phyloP scores from a whole-genome alignment of 2,888 invertebrate species.

The Aphidoletes aphidimyza region DNA sequence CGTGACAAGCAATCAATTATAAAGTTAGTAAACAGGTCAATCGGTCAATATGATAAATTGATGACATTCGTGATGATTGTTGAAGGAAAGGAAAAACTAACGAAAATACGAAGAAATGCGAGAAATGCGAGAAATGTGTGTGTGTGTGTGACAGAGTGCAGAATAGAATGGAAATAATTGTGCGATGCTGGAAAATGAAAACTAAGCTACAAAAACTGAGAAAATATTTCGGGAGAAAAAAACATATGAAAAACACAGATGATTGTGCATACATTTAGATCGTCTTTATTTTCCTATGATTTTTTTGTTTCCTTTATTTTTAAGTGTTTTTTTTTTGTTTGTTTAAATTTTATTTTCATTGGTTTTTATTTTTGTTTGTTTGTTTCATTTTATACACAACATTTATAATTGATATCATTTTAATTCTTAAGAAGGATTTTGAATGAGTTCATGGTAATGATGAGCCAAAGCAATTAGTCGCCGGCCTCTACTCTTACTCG shows the following conservation, averaged over 20 bases:
- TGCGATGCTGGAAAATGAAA: neutral
- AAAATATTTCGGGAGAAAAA: neutral
- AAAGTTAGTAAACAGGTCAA: no score
- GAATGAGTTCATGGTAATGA: neutral
- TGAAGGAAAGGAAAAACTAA: no score
- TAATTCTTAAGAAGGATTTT: neutral
- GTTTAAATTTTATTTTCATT: neutral
- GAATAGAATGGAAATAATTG: neutral
- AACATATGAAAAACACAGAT: conserved; percentile 15
- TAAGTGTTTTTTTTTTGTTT: conserved; percentile 1
- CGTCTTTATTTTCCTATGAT: conserved; percentile 42
- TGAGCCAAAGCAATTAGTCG: neutral
- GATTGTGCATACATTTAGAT: conserved; percentile 43
- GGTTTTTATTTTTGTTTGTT: neutral
- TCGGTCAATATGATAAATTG: no score
- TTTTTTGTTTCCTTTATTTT: neutral
- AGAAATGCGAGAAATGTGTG: no score
- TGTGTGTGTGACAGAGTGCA: neutral
- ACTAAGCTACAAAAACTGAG: neutral
- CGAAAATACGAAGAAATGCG: no score
- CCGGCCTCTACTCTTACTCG: neutral
- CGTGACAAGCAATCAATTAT: no score
- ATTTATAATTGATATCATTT: conserved; percentile 53
- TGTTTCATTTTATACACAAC: conserved; percentile 35
- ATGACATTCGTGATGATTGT: no score